Conservation (phyloP, 2,113 vertebrate species). For the Clinocottus analis region DNA sequence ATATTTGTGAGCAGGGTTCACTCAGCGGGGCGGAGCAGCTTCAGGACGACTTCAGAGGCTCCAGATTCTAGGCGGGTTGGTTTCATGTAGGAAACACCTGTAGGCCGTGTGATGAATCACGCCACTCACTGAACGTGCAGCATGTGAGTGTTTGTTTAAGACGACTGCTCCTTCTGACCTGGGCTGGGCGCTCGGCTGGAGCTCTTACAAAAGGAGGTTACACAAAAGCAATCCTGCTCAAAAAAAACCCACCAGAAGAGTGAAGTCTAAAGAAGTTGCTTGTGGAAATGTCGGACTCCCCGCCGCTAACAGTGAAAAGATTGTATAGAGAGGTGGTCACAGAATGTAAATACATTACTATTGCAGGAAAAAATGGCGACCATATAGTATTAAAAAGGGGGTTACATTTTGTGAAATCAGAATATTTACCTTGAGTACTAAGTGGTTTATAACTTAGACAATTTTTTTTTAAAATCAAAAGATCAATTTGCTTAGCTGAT, state of each 20-base stretch:
- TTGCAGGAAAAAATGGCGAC: not conserved
- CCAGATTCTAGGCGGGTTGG: not conserved
- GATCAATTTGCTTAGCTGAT: not conserved
- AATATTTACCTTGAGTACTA: not conserved
- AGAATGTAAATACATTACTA: not conserved
- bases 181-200: not conserved
- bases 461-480: not conserved
- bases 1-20: not conserved
- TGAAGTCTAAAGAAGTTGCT: not conserved
- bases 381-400: not conserved
- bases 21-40: not conserved
- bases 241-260: not conserved
- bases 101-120: constrained; percentile 1
- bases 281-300: no score
- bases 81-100: constrained; percentile 27
- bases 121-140: not conserved
- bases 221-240: not conserved
- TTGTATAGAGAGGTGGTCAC: no score
- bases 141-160: not conserved
- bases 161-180: not conserved
- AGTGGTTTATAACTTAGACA: not conserved
- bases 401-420: not conserved
- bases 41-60: not conserved
- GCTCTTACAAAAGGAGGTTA: not conserved
- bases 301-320: not conserved